phyloP scores from a whole-genome alignment of 1,140 invertebrate genomes.

The Octopus sinensis region DNA sequence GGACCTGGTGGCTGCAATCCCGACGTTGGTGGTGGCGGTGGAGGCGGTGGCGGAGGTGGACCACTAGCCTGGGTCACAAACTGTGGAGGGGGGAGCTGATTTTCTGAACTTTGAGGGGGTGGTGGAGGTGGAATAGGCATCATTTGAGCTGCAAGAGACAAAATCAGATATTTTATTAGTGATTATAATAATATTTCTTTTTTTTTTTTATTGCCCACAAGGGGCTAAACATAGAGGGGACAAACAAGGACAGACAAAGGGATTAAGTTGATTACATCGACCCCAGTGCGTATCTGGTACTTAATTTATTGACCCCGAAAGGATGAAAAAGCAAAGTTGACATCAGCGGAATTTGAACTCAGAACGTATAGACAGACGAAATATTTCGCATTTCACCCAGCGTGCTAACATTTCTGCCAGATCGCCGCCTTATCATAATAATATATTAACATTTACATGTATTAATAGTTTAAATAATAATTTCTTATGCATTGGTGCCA shows the following conservation, averaged over 20 bases:
- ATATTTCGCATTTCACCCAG: too few relatives aligned
- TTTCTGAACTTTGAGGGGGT: not conserved
- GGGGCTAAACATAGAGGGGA: not conserved
- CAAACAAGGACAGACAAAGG: not conserved
- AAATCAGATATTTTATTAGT: not conserved
- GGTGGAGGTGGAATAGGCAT: conserved; percentile 22
- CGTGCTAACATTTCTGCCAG: too few relatives aligned
- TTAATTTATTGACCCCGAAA: not conserved
- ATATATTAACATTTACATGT: too few relatives aligned
- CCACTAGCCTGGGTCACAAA: not conserved
- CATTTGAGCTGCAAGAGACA: conserved; percentile 6
- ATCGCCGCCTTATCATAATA: too few relatives aligned
- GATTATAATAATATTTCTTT: not conserved
- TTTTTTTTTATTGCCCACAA: not conserved
- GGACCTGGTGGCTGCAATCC: not conserved
- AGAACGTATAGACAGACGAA: too few relatives aligned
- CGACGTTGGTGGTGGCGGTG: conserved; percentile 22
- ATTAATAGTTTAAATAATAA: too few relatives aligned
- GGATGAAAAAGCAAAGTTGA: too few relatives aligned
- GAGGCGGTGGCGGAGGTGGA: conserved; percentile 11
- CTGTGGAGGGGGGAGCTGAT: not conserved
- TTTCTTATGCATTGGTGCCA: too few relatives aligned
- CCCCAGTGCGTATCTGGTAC: not conserved
- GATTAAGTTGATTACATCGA: not conserved
- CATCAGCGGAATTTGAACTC: too few relatives aligned